phyloP scores from a whole-genome alignment of 2,797 vertebrate species.

The Sebastes taczanowskii region DNA sequence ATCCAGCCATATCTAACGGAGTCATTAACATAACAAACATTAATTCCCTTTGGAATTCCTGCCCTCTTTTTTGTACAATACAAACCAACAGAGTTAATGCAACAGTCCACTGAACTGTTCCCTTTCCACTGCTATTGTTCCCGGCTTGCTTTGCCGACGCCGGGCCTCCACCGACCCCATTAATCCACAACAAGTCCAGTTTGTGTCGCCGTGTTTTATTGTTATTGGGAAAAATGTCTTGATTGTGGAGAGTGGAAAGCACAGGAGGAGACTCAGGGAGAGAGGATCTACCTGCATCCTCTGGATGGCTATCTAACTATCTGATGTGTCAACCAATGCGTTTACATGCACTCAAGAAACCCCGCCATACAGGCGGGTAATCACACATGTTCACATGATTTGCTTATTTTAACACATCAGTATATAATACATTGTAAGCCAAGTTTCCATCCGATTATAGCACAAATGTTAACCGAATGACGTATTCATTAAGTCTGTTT shows the following conservation, averaged over 20 bases:
- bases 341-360: too few relatives aligned
- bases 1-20: constrained; percentile 40
- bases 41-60: constrained; percentile 50
- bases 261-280: background rate
- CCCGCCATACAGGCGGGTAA: background rate
- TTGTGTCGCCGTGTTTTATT: background rate
- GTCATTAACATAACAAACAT: constrained; percentile 60
- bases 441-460: background rate
- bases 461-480: background rate
- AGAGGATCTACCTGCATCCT: background rate
- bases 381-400: background rate
- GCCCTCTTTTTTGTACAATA: constrained; percentile 50
- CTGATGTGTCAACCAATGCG: background rate
- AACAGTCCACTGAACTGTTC: constrained; percentile 23
- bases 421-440: background rate
- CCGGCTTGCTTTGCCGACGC: constrained; percentile 9
- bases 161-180: constrained; percentile 38
- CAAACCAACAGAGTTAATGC: background rate
- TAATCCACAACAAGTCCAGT: constrained; percentile 1
- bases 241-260: background rate
- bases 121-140: constrained; percentile 28
- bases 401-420: background rate
- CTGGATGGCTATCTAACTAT: background rate
- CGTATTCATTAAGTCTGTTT: background rate
- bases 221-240: background rate